Evolutionary conservation across 2,797 vertebrate genomes (phyloP).

Genomic region (Yasuhikotakia modesta): DNA sequence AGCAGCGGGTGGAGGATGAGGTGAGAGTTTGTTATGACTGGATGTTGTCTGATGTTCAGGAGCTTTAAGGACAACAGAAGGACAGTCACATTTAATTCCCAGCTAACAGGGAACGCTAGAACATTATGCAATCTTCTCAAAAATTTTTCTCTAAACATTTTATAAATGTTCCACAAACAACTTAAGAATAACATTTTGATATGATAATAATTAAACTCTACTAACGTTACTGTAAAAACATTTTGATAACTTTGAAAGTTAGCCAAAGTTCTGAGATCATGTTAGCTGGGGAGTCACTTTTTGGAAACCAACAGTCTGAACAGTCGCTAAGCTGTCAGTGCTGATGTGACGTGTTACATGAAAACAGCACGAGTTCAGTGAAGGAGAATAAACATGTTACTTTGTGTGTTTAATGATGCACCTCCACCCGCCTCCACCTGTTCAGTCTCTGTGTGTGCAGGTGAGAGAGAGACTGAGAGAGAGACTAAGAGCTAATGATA

Average conservation of each 20-base stretch:
- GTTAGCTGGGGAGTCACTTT: too few species aligned
- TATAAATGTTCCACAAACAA: too few species aligned
- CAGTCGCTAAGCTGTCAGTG: too few species aligned
- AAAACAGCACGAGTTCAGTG: neutral
- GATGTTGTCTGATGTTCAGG: neutral
- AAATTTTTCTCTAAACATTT: too few species aligned
- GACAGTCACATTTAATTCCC: neutral
- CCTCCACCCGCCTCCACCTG: constrained; percentile 19
- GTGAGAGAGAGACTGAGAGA: constrained; percentile 1
- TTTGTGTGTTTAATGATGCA: constrained; percentile 40
- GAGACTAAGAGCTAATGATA: constrained; percentile 69
- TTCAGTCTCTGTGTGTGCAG: constrained; percentile 3
- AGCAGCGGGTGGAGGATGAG: neutral
- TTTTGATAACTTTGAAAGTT: too few species aligned
- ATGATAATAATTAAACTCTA: too few species aligned
- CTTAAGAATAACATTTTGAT: too few species aligned
- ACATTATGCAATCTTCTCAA: too few species aligned
- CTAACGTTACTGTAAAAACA: too few species aligned
- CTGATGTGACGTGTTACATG: constrained; percentile 32
- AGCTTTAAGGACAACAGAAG: neutral
- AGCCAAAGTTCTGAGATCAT: too few species aligned
- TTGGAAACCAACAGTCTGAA: too few species aligned
- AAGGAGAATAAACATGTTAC: constrained; percentile 40
- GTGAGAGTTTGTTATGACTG: neutral
- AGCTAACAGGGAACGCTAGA: too few species aligned